Evolutionary conservation across 1,140 invertebrate genomes (phyloP).

Genomic region (Heliconius eleuchia): DNA sequence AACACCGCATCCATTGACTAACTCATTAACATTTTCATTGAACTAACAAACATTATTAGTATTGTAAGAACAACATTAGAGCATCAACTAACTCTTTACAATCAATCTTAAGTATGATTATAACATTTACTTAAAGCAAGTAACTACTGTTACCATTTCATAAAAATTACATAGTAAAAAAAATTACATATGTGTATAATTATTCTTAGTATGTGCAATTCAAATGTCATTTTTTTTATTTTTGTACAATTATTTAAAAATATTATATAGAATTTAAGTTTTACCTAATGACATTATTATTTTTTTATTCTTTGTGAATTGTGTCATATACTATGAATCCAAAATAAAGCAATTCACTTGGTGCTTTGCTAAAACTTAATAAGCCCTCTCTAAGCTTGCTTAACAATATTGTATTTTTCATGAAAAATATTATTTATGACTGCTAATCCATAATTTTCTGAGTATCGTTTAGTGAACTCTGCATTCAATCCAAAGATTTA

Average conservation of each 20-base stretch:
- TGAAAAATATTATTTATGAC: background rate
- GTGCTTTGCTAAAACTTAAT: conserved; percentile 26
- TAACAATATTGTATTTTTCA: conserved; percentile 13
- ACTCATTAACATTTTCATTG: conserved; percentile 55
- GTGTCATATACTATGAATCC: conserved; percentile 29
- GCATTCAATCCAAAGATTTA: conserved; percentile 21
- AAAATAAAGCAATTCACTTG: conserved; percentile 22
- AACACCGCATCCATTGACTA: conserved; percentile 32
- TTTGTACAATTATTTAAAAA: conserved; percentile 49
- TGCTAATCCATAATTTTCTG: background rate
- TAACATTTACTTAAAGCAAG: conserved; percentile 45
- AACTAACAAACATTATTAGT: conserved; percentile 59
- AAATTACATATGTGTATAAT: conserved; percentile 53
- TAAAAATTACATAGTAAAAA: conserved; percentile 47
- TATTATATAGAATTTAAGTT: conserved; percentile 57
- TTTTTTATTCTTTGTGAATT: conserved; percentile 34
- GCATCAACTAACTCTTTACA: conserved; percentile 32
- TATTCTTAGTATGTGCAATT: conserved; percentile 64
- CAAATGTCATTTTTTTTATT: conserved; percentile 53
- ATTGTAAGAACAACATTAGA: conserved; percentile 38
- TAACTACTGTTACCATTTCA: conserved; percentile 57
- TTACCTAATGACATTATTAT: conserved; percentile 55
- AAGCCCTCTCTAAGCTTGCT: conserved; percentile 24
- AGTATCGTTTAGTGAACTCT: conserved; percentile 7
- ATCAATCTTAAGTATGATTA: conserved; percentile 24